A percentile compares a stretch with the other conserved stretches of the same genome.
These are phyloP conservation scores for Brachypodius melanocephalos DNA, from an alignment of 2,113 vertebrate genomes.

Conservation along the genomic window DNA sequence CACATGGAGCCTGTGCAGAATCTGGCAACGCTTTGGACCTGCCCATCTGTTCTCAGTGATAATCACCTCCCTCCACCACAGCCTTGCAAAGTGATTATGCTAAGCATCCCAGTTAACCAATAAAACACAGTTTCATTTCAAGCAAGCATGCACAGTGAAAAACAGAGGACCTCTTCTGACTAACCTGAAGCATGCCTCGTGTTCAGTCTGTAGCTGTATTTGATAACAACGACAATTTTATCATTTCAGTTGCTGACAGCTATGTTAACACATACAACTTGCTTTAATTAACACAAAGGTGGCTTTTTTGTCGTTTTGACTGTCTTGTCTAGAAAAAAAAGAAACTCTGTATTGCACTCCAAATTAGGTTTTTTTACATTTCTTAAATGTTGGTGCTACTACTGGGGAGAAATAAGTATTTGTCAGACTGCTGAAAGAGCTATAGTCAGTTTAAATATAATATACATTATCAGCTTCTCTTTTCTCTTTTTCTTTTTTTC, in stretches of 20 bases:
- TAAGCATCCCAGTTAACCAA: constrained; percentile 85
- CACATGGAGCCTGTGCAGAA: constrained; percentile 73
- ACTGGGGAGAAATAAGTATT: not conserved
- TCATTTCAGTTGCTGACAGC: constrained; percentile 2
- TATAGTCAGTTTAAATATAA: not conserved
- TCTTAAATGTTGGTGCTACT: not conserved
- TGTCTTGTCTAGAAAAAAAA: not conserved
- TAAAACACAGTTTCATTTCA: constrained; percentile 77
- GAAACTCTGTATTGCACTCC: not conserved
- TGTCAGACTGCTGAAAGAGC: not conserved
- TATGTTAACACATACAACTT: not conserved
- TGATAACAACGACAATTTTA: constrained; percentile 20
- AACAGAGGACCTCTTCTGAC: constrained; percentile 77
- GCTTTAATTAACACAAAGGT: not conserved
- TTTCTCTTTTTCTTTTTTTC: not conserved
- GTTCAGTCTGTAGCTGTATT: constrained; percentile 36
- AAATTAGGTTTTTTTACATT: not conserved
- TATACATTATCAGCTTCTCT: not conserved
- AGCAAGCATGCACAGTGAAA: constrained; percentile 69
- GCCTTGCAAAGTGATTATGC: constrained; percentile 86
- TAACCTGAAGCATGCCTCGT: constrained; percentile 60
- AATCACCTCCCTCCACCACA: constrained; percentile 87
- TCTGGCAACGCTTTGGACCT: constrained; percentile 81
- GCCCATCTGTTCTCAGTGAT: constrained; percentile 87
- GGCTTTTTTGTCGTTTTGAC: not conserved